Evolutionary conservation across 2,888 invertebrate species (phyloP), one percentile per base, ranked within the genome.

Genomic region (Noctua janthe): DNA sequence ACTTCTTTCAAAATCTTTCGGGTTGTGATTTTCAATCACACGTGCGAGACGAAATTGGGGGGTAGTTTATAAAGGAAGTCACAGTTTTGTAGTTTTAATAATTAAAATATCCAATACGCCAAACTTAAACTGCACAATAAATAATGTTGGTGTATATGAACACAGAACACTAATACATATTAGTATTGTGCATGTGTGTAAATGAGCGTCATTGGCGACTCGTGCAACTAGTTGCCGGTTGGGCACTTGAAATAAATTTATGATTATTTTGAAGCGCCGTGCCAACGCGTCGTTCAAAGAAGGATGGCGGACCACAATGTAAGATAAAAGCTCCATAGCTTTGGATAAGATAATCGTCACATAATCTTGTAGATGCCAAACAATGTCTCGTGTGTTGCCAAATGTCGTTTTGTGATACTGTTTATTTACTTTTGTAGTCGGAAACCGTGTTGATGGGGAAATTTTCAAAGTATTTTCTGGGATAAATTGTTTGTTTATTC

Each of bases 201-300:
- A 92, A 90, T 89, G 87, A 92, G 88, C 92, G 92, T 90, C 93
- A 93, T 92, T 93, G 93, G 78, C 82, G 83, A 83, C 87, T 87
- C 88, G 82, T 86, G 89, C 90, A 91, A 89, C 89, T 88, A 89
- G 89, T 90, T 85, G 89, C 89, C 84, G 90, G 88, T 88, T 88
- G 84, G 90, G 90, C 90, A 94, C 94, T 94, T 92, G 92, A 94
- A 94, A 94, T 94, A 94, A 94, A 94, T 95, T 95, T 94, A 95
- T 94, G 94, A 94, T 94, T 95, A 95, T 95, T 95, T 94, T 94
- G 94, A 94, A 94, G 94, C 91, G 91, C 90, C 86, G 91, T 94
- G 93, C 94, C 94, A 94, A 95, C 93, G 93, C 92, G 91, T 90
- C 92, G 93, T 92, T 94, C 91, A 90, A 89, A 92, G 93, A 94